Conservation (phyloP, 2,888 invertebrate genomes). For the Clusia tigrina region DNA sequence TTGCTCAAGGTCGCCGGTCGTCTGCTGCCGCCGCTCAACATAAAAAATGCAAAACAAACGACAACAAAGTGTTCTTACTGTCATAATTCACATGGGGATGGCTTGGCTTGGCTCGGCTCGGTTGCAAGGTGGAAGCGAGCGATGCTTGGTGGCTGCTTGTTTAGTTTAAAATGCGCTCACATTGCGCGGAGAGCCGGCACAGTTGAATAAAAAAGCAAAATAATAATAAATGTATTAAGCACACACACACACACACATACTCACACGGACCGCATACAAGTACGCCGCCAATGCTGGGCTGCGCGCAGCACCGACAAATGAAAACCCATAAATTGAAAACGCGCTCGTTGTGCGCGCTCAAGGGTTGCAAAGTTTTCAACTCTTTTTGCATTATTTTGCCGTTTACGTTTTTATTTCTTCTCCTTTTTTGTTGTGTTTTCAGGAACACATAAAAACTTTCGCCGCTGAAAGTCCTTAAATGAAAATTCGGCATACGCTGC, state of each 20-base stretch:
- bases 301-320: constrained; percentile 28
- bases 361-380: constrained; percentile 7
- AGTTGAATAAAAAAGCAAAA: constrained; percentile 33
- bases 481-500: not conserved
- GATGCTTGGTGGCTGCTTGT: constrained; percentile 36
- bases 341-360: not conserved
- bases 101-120: not conserved
- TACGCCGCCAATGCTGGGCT: too few relatives aligned
- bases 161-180: constrained; percentile 40
- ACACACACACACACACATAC: constrained; percentile 16
- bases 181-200: not conserved
- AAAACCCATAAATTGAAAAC: constrained; percentile 19
- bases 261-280: not conserved
- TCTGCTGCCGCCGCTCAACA: constrained; percentile 50
- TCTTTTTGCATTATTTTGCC: not conserved
- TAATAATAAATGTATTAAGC: constrained; percentile 53
- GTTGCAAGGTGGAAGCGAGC: constrained; percentile 12
- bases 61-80: constrained; percentile 41
- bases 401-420: not conserved
- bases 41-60: constrained; percentile 59
- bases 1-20: constrained; percentile 58
- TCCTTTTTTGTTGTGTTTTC: too few relatives aligned
- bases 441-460: not conserved
- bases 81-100: constrained; percentile 50
- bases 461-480: constrained; percentile 5